These are phyloP conservation scores for Drosophila nigrodunni DNA, from an alignment of 1,140 invertebrate genomes.

Conservation along the genomic window DNA sequence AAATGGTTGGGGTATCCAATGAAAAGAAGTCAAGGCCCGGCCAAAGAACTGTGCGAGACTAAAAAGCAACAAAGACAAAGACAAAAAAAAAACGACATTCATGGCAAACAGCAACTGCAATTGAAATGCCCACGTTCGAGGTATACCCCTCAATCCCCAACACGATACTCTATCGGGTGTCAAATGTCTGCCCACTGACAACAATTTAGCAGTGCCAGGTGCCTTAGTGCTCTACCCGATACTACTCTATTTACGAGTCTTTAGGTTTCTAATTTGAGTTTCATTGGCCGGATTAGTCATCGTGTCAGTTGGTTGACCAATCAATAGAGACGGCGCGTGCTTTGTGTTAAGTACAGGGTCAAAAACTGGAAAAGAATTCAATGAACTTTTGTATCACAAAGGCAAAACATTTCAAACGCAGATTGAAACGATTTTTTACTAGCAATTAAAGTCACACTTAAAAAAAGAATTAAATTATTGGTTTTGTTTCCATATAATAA, in stretches of 20 bases:
- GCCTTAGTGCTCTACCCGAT: background rate
- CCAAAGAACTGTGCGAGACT: constrained; percentile 56
- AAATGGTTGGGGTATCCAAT: constrained; percentile 64
- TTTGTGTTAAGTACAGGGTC: constrained; percentile 24
- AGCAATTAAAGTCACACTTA: too few relatives aligned
- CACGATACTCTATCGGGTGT: constrained; percentile 39
- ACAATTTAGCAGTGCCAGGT: constrained; percentile 44
- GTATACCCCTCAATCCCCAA: constrained; percentile 18
- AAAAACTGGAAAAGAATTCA: constrained; percentile 37
- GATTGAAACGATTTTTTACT: too few relatives aligned
- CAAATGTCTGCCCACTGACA: constrained; percentile 62
- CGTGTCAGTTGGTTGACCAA: constrained; percentile 58
- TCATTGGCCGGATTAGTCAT: constrained; percentile 68
- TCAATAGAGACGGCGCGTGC: constrained; percentile 50
- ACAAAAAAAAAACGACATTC: constrained; percentile 2
- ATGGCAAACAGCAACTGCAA: constrained; percentile 45
- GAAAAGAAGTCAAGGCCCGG: constrained; percentile 74
- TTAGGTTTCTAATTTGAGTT: constrained; percentile 62
- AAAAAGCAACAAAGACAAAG: constrained; percentile 35
- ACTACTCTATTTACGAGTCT: constrained; percentile 14
- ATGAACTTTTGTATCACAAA: constrained; percentile 58
- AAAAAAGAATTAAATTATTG: too few relatives aligned
- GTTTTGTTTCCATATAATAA: too few relatives aligned
- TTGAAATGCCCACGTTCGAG: constrained; percentile 37
- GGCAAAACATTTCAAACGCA: constrained; percentile 23